Percentiles rank a stretch among this genome's conserved stretches.
phyloP scores from a whole-genome alignment of 2,113 vertebrate genomes.

The Cyanocitta stelleri region DNA sequence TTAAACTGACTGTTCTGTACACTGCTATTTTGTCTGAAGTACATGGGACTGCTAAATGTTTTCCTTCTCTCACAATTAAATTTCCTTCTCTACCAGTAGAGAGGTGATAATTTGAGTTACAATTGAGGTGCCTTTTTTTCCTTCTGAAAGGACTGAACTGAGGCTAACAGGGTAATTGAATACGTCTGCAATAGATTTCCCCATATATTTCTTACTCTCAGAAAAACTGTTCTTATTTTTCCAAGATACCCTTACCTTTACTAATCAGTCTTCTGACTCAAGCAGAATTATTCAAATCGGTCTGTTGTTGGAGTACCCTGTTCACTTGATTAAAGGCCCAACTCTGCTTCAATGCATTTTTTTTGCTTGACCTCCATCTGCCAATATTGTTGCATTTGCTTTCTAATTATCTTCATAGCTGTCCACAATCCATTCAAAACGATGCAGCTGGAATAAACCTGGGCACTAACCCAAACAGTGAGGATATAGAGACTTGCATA shows the following conservation, averaged over 20 bases:
- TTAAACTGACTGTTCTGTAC: neutral
- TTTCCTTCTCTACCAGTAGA: neutral
- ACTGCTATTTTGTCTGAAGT: neutral
- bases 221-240: neutral
- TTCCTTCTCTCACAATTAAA: neutral
- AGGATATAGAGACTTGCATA: neutral
- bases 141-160: neutral
- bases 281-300: slow-evolving; percentile 48
- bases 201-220: neutral
- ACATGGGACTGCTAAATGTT: neutral
- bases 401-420: slow-evolving; percentile 48
- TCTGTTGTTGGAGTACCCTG: slow-evolving; percentile 33
- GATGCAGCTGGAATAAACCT: neutral
- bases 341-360: slow-evolving; percentile 4
- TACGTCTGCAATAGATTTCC: neutral
- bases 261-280: slow-evolving; percentile 17
- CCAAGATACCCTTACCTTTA: slow-evolving; percentile 18
- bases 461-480: neutral
- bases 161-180: neutral
- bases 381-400: slow-evolving; percentile 51
- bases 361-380: slow-evolving; percentile 50
- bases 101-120: neutral
- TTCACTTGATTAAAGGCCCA: slow-evolving; percentile 62
- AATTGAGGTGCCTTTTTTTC: neutral
- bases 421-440: slow-evolving; percentile 29